These are phyloP conservation scores for Drosophila pseudoobscura DNA, from an alignment of 1,140 invertebrate genomes.

Conservation along the genomic window DNA sequence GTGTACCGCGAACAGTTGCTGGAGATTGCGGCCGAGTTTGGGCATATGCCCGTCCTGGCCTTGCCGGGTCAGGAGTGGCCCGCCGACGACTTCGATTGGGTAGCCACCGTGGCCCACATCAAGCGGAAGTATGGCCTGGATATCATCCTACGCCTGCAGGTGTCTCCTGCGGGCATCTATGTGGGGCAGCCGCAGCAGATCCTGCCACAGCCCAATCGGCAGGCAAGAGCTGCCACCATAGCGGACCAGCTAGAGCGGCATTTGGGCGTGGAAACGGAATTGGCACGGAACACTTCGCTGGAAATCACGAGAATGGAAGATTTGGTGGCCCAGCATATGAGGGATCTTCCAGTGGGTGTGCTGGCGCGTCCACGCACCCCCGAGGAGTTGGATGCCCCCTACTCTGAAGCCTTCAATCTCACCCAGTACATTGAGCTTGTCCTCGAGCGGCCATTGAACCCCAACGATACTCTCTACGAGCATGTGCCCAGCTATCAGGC, in stretches of 20 bases:
- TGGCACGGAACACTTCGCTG: constrained; percentile 35
- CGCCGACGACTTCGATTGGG: constrained; percentile 60
- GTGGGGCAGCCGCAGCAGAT: constrained; percentile 61
- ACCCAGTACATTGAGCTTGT: constrained; percentile 52
- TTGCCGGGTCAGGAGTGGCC: constrained; percentile 42
- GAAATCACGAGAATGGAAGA: constrained; percentile 57
- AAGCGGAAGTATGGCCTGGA: constrained; percentile 65
- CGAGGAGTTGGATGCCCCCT: constrained; percentile 29
- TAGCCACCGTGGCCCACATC: constrained; percentile 58
- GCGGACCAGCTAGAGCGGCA: constrained; percentile 30
- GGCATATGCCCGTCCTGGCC: constrained; percentile 55
- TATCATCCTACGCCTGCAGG: constrained; percentile 54
- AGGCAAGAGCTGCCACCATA: constrained; percentile 19
- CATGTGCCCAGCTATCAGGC: constrained; percentile 58
- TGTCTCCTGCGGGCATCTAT: constrained; percentile 43
- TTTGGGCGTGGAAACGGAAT: constrained; percentile 30
- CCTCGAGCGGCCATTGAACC: constrained; percentile 39
- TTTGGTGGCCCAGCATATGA: constrained; percentile 37
- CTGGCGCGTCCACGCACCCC: constrained; percentile 33
- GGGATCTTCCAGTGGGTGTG: constrained; percentile 31
- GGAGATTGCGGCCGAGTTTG: constrained; percentile 61
- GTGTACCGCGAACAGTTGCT: constrained; percentile 41
- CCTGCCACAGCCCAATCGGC: constrained; percentile 16
- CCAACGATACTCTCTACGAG: constrained; percentile 53
- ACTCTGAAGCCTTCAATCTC: constrained; percentile 44